Base-by-base conservation (phyloP, 2,113 vertebrate genomes). In the Micronycteris hirsuta region DNA sequence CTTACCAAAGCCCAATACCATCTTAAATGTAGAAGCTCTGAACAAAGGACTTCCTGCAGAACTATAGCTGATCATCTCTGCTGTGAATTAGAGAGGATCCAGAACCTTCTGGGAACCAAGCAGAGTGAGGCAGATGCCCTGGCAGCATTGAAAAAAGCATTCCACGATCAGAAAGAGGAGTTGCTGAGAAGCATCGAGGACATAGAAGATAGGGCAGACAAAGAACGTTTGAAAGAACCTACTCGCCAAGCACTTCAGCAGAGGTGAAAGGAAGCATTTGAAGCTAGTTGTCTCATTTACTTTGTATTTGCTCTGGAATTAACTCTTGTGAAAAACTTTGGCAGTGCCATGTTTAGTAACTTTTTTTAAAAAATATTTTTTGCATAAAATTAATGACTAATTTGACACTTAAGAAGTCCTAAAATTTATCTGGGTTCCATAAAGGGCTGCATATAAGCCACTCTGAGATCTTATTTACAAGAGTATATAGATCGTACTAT, bases 111-210 rank as follows among this genome's bases (percentile, higher is more conserved):
- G 78, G 99, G 99, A n/a, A 99, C 98, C 90, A 99, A 99, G 97
- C 99, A 99, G 97, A 99, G 99, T 78, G 99, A 99, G 95, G 99
- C 99, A 2, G 99, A 99, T 77, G 99, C 99, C 36, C 98, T 99
- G 68, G 98, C 95, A 0, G 97, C 98, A 0, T 83, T 99, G 94
- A 98, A 97, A 97, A 99, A 97, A 89, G 99, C 99, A 17, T 99
- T 99, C 86, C 97, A 95, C 65, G 98, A 99, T 82, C 98, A 97
- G 94, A 99, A 98, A 89, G 99, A 99, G 15, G 98, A 99, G 89
- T 94, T 99, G n/a, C 98, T 99, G 96, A 99, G 97, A 93, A 99
- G 97, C 95, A 97, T 99, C 71, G 99, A 98, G 94, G 99, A 99
- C 96, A 97, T 98, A 26, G 99, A 99, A 87, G 99, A 99, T 67